Conservation (phyloP, 2,888 invertebrate genomes). For the Steinernema hermaphroditum region DNA sequence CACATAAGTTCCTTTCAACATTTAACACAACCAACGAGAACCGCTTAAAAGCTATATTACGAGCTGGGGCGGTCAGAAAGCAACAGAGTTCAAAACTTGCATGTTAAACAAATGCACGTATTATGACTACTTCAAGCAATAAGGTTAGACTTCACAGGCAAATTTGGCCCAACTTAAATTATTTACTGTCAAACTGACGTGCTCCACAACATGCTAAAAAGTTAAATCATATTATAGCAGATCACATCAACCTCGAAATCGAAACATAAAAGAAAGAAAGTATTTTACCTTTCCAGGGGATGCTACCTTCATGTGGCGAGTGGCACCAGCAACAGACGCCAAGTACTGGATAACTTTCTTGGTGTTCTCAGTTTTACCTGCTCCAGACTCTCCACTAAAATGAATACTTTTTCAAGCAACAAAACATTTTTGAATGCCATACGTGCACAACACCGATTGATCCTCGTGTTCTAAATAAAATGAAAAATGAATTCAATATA, state of each 20-base stretch:
- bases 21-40: no score
- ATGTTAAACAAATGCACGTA: no score
- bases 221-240: no score
- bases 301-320: slow-evolving; percentile 38
- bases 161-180: no score
- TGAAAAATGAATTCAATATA: slow-evolving; percentile 34
- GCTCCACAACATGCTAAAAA: slow-evolving; percentile 21
- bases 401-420: not conserved
- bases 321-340: slow-evolving; percentile 95
- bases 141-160: no score
- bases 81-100: no score
- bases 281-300: slow-evolving; percentile 39
- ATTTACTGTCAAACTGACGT: slow-evolving; percentile 28
- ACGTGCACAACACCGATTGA: slow-evolving; percentile 96
- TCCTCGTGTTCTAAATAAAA: slow-evolving; percentile 89
- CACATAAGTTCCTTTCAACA: no score
- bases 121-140: no score
- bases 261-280: no score
- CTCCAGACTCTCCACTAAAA: slow-evolving; percentile 88
- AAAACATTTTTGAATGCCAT: not conserved
- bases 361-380: slow-evolving; percentile 99
- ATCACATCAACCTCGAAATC: no score
- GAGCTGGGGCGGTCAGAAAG: no score
- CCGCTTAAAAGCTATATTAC: no score
- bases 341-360: slow-evolving; percentile 99